These are phyloP conservation scores for Actias luna DNA, from an alignment of 2,888 invertebrate genomes.

Conservation along the genomic window DNA sequence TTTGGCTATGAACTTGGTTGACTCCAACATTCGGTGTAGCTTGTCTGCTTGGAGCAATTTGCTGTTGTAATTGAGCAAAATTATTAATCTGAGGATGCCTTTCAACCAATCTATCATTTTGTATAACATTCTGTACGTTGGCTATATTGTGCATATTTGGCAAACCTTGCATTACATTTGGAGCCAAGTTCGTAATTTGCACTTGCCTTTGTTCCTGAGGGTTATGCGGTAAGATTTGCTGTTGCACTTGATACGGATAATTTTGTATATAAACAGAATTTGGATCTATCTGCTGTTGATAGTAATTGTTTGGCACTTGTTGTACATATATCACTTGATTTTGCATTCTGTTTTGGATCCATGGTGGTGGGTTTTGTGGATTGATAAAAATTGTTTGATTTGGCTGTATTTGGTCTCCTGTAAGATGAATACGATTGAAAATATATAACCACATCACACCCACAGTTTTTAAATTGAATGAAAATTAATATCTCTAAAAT, in stretches of 20 bases:
- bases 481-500: background rate
- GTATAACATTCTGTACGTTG: slow-evolving; percentile 27
- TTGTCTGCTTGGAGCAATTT: slow-evolving; percentile 22
- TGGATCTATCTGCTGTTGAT: slow-evolving; percentile 59
- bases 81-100: slow-evolving; percentile 20
- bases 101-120: slow-evolving; percentile 11
- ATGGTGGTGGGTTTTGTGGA: slow-evolving; percentile 71
- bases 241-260: slow-evolving; percentile 58
- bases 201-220: slow-evolving; percentile 44
- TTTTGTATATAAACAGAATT: slow-evolving; percentile 63
- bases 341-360: slow-evolving; percentile 64
- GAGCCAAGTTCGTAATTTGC: slow-evolving; percentile 41
- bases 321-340: slow-evolving; percentile 69
- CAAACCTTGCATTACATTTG: slow-evolving; percentile 42
- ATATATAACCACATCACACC: background rate
- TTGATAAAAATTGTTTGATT: slow-evolving; percentile 67
- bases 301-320: slow-evolving; percentile 58
- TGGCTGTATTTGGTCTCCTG: slow-evolving; percentile 66
- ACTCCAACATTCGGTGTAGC: slow-evolving; percentile 17
- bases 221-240: slow-evolving; percentile 51
- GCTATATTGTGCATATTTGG: slow-evolving; percentile 29
- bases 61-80: slow-evolving; percentile 32
- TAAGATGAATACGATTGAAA: slow-evolving; percentile 31
- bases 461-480: background rate
- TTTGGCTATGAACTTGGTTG: slow-evolving; percentile 21